Percentiles rank a stretch among this genome's conserved stretches.
Evolutionary conservation across 1,140 invertebrate species (phyloP).

Genomic region (Drosophila biarmipes): DNA sequence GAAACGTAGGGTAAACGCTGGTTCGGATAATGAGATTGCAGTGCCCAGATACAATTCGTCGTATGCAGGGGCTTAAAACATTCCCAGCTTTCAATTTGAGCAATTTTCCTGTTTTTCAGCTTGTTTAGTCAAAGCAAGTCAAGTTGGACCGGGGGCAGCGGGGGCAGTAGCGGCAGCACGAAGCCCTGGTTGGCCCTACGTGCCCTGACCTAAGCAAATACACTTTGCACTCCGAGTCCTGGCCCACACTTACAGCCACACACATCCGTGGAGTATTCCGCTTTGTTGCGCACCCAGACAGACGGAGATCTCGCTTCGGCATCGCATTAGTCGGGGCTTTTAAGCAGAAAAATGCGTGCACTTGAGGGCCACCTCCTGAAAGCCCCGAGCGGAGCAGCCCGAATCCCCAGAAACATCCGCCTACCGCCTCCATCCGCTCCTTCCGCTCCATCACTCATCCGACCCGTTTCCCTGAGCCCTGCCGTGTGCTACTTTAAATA

Average conservation of each 20-base stretch:
- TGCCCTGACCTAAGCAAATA: constrained; percentile 77
- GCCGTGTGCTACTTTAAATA: constrained; percentile 48
- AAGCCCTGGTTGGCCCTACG: constrained; percentile 20
- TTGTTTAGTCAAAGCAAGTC: constrained; percentile 64
- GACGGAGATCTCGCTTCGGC: constrained; percentile 52
- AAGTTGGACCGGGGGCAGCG: too few species aligned
- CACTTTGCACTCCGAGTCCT: constrained; percentile 47
- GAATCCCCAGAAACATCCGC: constrained; percentile 16
- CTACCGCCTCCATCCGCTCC: too few species aligned
- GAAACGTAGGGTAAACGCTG: constrained; percentile 15
- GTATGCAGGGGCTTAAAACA: constrained; percentile 17
- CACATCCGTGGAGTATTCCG: constrained; percentile 48
- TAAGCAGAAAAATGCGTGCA: constrained; percentile 83
- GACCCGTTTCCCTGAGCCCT: constrained; percentile 9
- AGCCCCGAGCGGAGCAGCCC: not conserved
- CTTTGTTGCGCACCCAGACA: constrained; percentile 74
- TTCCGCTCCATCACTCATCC: constrained; percentile 29
- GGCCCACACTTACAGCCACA: constrained; percentile 11
- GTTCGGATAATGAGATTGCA: constrained; percentile 34
- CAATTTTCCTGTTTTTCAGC: constrained; percentile 46
- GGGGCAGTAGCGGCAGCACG: constrained; percentile 14
- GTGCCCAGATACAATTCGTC: constrained; percentile 31
- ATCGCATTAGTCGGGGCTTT: constrained; percentile 79
- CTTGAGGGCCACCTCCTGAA: constrained; percentile 51
- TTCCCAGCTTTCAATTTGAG: constrained; percentile 51